Evolutionary conservation across 2,888 invertebrate genomes (phyloP), one percentile per base, ranked within the genome.

Genomic region (Myopa testacea): DNA sequence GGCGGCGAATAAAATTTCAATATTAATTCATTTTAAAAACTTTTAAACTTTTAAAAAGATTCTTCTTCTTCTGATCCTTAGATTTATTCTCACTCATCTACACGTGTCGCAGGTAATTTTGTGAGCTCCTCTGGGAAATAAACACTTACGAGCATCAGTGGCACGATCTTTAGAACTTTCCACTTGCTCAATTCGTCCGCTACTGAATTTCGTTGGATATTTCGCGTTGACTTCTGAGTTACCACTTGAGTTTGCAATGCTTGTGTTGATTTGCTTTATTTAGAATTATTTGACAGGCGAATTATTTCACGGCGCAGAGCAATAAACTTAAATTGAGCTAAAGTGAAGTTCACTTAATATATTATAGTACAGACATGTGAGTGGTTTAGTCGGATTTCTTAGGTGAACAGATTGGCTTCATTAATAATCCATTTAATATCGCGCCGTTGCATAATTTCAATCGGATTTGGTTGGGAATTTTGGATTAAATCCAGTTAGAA

Each of bases 161-260:
- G 38, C 37, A 6, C 40, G 40, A 67, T 14, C 12, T 38, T 67
- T 67, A 45, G 7, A 5, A 12, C 38, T 37, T 34, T 19, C 60
- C 75, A 60, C 60, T 26, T 40, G 69, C 69, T 58, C 69, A 26
- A 38, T 34, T 75, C 45, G 45, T 8, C 26, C 19, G 16, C 45
- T 37, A 75, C 75, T 75, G 75, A 75, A n/a, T 75, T 67, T 14
- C 37, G 58, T 52, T 55, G 65, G n/a, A 37, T 45, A n/a, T 19
- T 40, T 26, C 37, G n/a, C 55, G 12, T 58, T 68, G 68, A 34
- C 37, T 40, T 38, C 55, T 26, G 58, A 68, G 75, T 58, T 75
- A 75, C 67, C 67, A 55, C 68, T 55, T 14, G 50, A 34, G 37
- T 16, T 7, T 34, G 55, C 34, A 34, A 7, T 70, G 38, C 73